A percentile compares a stretch with the other conserved stretches of the same genome.
Conservation (phyloP, 1,140 invertebrate species). For the Drosophila parabipectinata region DNA sequence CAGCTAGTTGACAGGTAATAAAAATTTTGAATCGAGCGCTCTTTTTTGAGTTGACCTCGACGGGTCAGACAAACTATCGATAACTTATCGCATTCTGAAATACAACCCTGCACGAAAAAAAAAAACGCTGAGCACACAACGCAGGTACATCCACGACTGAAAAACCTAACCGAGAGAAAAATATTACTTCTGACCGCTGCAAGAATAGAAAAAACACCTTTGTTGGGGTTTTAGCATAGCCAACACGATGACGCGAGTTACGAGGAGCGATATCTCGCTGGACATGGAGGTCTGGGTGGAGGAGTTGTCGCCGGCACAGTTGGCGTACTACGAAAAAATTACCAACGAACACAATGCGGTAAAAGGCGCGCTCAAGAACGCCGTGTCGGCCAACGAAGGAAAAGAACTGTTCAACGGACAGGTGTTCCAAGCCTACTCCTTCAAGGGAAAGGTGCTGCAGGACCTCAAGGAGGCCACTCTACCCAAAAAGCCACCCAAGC, state of each 20-base stretch:
- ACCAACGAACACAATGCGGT: constrained; percentile 87
- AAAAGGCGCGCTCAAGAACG: constrained; percentile 85
- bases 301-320: constrained; percentile 87
- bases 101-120: not conserved
- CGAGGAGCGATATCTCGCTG: constrained; percentile 83
- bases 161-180: constrained; percentile 36
- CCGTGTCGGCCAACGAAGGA: constrained; percentile 86
- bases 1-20: not conserved
- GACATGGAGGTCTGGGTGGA: constrained; percentile 89
- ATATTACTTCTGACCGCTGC: not conserved
- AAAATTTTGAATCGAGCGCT: not conserved
- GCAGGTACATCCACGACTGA: constrained; percentile 62
- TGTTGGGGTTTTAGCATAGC: constrained; percentile 2
- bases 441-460: constrained; percentile 79
- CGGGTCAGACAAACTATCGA: not conserved
- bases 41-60: not conserved
- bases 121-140: constrained; percentile 20
- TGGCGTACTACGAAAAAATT: constrained; percentile 85
- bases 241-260: constrained; percentile 72
- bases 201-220: constrained; percentile 15
- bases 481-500: constrained; percentile 85
- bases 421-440: constrained; percentile 86
- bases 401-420: constrained; percentile 87
- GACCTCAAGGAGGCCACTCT: constrained; percentile 84
- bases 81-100: not conserved